These are phyloP conservation scores for Cremastinae sp. DNA, from an alignment of 2,888 invertebrate species.

Conservation along the genomic window DNA sequence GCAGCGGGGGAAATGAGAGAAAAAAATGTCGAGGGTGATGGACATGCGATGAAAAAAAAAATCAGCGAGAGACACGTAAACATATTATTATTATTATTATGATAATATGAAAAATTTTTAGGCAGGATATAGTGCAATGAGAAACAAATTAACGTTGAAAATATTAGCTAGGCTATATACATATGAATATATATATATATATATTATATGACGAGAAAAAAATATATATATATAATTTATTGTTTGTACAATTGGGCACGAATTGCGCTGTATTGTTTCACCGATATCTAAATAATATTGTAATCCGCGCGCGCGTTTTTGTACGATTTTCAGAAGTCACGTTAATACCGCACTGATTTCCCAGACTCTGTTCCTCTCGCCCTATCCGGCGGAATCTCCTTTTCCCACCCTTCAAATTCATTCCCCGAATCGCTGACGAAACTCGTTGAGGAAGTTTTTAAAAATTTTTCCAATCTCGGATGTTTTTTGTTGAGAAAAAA, in stretches of 20 bases:
- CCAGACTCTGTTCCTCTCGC: constrained; percentile 32
- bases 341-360: constrained; percentile 66
- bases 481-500: background rate
- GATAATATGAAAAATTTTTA: constrained; percentile 62
- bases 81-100: constrained; percentile 57
- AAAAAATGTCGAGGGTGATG: background rate
- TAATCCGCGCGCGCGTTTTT: constrained; percentile 64
- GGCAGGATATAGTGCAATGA: constrained; percentile 72
- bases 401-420: background rate
- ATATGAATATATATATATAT: constrained; percentile 46
- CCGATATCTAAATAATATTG: constrained; percentile 67
- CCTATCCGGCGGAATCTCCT: background rate
- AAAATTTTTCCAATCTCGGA: background rate
- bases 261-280: constrained; percentile 74
- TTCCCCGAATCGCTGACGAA: constrained; percentile 35
- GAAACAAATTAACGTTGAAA: constrained; percentile 69
- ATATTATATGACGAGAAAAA: constrained; percentile 4
- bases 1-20: constrained; percentile 38
- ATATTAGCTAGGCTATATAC: constrained; percentile 64
- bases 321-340: constrained; percentile 73
- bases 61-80: constrained; percentile 50
- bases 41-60: constrained; percentile 39
- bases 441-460: constrained; percentile 32
- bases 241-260: constrained; percentile 75
- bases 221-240: constrained; percentile 66